A percentile compares a stretch with the other conserved stretches of the same genome.
phyloP scores from a whole-genome alignment of 1,140 invertebrate genomes.

The Pseudomyrmex sp. region DNA sequence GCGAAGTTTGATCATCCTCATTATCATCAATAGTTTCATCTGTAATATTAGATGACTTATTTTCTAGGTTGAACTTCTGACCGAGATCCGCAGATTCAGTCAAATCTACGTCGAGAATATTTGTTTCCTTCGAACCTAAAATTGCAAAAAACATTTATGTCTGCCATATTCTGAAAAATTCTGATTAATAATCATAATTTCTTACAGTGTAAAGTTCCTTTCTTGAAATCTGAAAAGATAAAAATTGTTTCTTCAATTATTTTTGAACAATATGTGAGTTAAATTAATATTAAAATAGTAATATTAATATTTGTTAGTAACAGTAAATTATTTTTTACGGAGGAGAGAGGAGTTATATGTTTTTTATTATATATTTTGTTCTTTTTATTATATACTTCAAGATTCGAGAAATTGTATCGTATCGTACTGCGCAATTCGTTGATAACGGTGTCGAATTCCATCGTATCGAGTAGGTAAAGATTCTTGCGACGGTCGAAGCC shows the following conservation, averaged over 20 bases:
- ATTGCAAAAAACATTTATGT: neutral
- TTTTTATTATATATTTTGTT: no score
- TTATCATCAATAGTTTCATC: neutral
- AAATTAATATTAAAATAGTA: neutral
- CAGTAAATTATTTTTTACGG: no score
- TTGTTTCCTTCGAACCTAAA: neutral
- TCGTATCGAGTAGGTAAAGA: constrained; percentile 66
- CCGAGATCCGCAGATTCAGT: neutral
- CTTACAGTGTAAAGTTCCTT: constrained; percentile 17
- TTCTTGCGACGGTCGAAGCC: constrained; percentile 66
- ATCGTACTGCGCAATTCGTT: constrained; percentile 52
- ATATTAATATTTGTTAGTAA: no score
- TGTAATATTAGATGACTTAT: no score
- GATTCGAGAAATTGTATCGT: neutral
- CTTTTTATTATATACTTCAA: neutral
- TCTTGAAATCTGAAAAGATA: neutral
- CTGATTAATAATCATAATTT: constrained; percentile 2
- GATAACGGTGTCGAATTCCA: constrained; percentile 59
- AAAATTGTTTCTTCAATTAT: neutral
- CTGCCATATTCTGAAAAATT: neutral
- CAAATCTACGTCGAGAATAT: neutral
- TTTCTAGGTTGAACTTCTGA: neutral
- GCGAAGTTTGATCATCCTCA: neutral
- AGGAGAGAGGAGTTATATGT: no score
- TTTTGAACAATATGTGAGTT: neutral